Evolutionary conservation across 1,140 invertebrate genomes (phyloP).

Genomic region (Polypedilum pembai): DNA sequence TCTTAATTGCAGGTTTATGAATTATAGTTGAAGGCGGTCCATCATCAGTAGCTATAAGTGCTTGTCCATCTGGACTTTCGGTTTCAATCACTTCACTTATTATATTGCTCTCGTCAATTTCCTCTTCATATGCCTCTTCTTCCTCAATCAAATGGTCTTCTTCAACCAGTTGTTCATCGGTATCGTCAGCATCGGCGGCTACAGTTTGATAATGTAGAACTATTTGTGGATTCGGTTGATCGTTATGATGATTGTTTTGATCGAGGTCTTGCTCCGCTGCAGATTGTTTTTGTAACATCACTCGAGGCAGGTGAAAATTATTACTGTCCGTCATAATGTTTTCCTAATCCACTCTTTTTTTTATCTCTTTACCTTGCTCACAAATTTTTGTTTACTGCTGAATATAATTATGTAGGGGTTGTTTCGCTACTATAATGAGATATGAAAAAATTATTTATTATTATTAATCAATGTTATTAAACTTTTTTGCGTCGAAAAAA

Average conservation of each 20-base stretch:
- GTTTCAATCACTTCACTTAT: conserved; percentile 20
- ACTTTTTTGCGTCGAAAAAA: conserved; percentile 25
- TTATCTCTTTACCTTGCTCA: neutral
- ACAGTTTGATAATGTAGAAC: conserved; percentile 5
- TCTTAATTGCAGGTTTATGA: neutral
- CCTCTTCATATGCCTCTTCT: neutral
- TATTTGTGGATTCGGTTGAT: conserved; percentile 15
- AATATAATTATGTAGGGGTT: neutral
- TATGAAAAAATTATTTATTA: too few relatives aligned
- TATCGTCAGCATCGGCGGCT: neutral
- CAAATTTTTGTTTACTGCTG: neutral
- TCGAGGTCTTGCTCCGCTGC: neutral
- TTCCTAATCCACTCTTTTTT: neutral
- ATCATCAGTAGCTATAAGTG: neutral
- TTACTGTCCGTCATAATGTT: conserved; percentile 22
- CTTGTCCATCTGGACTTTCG: neutral
- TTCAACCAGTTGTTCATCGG: conserved; percentile 2
- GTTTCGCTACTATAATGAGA: too few relatives aligned
- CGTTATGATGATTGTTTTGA: conserved; percentile 9
- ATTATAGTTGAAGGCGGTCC: conserved; percentile 17
- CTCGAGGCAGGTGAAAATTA: conserved; percentile 22
- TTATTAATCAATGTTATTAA: neutral
- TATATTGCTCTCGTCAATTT: conserved; percentile 17
- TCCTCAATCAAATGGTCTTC: conserved; percentile 1
- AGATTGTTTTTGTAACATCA: neutral